Evolutionary conservation across 2,113 vertebrate genomes (phyloP).

Genomic region (Cryptomyrus ogoouensis): DNA sequence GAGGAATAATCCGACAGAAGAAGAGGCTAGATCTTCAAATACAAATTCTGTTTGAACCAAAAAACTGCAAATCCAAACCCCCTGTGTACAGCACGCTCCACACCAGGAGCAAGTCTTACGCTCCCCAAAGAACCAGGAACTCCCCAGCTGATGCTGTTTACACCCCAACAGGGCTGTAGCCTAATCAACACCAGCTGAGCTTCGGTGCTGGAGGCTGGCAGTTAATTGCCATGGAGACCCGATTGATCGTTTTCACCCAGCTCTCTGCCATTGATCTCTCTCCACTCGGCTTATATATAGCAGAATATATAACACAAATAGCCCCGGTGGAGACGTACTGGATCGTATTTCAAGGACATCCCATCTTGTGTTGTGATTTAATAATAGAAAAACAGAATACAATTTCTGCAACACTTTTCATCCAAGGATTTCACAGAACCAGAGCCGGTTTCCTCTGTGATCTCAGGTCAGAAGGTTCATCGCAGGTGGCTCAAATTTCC

Average conservation of each 20-base stretch:
- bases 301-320: constrained; percentile 11
- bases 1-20: neutral
- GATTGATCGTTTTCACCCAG: neutral
- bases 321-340: neutral
- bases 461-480: neutral
- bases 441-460: neutral
- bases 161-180: neutral
- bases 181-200: neutral
- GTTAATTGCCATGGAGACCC: neutral
- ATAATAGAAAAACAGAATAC: constrained; percentile 1
- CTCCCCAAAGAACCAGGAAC: neutral
- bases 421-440: neutral
- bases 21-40: neutral
- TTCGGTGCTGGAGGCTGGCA: neutral
- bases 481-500: neutral
- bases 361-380: neutral
- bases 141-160: neutral
- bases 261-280: neutral
- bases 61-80: neutral
- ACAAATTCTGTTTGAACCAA: neutral
- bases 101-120: neutral
- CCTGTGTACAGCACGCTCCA: neutral
- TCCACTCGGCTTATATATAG: neutral
- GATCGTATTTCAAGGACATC: neutral
- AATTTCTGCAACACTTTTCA: neutral